A percentile compares a stretch with the other conserved stretches of the same genome.
Conservation (phyloP, 2,888 invertebrate genomes). For the Azorinus chamasolen region DNA sequence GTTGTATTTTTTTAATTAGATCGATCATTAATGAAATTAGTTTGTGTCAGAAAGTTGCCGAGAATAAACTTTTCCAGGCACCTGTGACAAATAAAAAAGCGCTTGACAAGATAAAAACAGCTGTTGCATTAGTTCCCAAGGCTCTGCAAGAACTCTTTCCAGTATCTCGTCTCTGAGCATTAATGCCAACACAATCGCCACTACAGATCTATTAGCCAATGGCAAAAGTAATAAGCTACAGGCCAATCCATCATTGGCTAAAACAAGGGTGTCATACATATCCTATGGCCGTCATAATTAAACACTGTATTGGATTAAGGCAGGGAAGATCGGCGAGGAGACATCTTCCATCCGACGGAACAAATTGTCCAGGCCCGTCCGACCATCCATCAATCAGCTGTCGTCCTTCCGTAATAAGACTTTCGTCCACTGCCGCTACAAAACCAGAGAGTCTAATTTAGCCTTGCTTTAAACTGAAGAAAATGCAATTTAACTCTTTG, state of each 20-base stretch:
- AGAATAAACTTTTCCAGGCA: too few relatives aligned
- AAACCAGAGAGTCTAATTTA: too few relatives aligned
- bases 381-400: conserved; percentile 9
- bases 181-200: too few relatives aligned
- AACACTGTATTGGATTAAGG: conserved; percentile 48
- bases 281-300: conserved; percentile 55
- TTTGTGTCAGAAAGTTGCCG: too few relatives aligned
- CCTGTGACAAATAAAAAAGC: too few relatives aligned
- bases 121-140: neutral
- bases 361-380: conserved; percentile 14
- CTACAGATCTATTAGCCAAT: conserved; percentile 26
- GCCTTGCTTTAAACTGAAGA: too few relatives aligned
- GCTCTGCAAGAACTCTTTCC: neutral
- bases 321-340: conserved; percentile 51
- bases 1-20: too few relatives aligned
- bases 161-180: conserved; percentile 4
- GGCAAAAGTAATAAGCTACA: conserved; percentile 56
- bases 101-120: neutral
- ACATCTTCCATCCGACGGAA: conserved; percentile 38
- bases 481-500: too few relatives aligned
- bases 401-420: conserved; percentile 1
- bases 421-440: too few relatives aligned
- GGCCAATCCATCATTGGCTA: conserved; percentile 54
- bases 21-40: too few relatives aligned
- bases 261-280: conserved; percentile 59